phyloP scores from a whole-genome alignment of 2,113 vertebrate genomes.

The Poeciliopsis turrubarensis region DNA sequence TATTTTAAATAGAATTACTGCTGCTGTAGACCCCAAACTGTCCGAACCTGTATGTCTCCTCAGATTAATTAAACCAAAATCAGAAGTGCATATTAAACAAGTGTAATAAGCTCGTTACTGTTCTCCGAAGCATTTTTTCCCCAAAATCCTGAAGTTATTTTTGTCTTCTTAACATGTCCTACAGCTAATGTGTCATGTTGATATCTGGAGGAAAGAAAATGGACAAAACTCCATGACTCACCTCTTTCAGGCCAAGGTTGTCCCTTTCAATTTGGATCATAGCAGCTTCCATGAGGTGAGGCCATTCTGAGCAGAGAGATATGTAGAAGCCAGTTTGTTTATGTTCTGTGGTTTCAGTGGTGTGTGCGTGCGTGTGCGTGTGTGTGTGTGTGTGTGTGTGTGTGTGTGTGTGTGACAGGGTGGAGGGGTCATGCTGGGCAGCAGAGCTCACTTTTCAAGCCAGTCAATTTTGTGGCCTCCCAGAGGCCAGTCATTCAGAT shows the following conservation, averaged over 20 bases:
- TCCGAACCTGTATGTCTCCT: constrained; percentile 24
- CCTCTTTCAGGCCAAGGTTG: constrained; percentile 45
- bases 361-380: background rate
- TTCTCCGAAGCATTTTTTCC: constrained; percentile 18
- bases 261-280: constrained; percentile 64
- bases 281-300: constrained; percentile 42
- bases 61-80: constrained; percentile 23
- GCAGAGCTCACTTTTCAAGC: constrained; percentile 50
- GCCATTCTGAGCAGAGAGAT: constrained; percentile 47
- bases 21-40: constrained; percentile 24
- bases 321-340: constrained; percentile 62
- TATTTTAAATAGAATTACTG: constrained; percentile 39
- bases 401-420: no score
- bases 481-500: constrained; percentile 64
- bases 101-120: constrained; percentile 18
- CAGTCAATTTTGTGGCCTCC: constrained; percentile 59
- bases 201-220: constrained; percentile 50
- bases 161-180: constrained; percentile 41
- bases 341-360: constrained; percentile 29
- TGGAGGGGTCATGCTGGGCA: constrained; percentile 26
- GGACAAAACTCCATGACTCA: constrained; percentile 60
- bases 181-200: constrained; percentile 42
- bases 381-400: no score
- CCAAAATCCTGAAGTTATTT: constrained; percentile 36
- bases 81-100: constrained; percentile 17